These are phyloP conservation scores for Lasioglossum morio DNA, from an alignment of 2,888 invertebrate genomes.

Conservation along the genomic window DNA sequence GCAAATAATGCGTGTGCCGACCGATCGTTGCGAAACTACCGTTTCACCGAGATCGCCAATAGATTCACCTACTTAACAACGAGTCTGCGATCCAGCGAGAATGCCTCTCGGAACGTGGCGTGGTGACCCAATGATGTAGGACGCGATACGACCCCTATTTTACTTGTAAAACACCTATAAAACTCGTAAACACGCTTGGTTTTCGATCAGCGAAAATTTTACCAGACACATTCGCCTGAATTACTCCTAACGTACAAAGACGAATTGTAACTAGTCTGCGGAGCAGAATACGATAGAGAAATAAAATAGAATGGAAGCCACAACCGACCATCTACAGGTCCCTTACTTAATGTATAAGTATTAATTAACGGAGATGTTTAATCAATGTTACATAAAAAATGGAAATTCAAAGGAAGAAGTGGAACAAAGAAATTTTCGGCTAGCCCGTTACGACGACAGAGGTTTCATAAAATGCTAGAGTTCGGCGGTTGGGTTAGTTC, in stretches of 20 bases:
- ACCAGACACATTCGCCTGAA: not conserved
- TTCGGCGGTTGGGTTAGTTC: too few relatives aligned
- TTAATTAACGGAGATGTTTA: too few relatives aligned
- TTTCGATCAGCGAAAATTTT: not conserved
- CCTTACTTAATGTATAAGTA: too few relatives aligned
- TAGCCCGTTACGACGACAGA: too few relatives aligned
- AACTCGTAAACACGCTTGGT: not conserved
- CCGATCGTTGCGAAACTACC: constrained; percentile 51
- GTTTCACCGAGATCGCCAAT: constrained; percentile 33
- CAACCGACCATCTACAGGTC: too few relatives aligned
- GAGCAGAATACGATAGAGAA: not conserved
- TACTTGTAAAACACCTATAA: constrained; percentile 43
- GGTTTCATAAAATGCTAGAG: too few relatives aligned
- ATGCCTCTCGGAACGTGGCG: constrained; percentile 31
- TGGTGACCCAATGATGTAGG: constrained; percentile 45
- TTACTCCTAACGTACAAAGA: not conserved
- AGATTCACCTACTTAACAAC: constrained; percentile 53
- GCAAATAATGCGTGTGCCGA: constrained; percentile 47
- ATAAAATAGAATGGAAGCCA: not conserved
- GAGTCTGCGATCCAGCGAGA: constrained; percentile 25
- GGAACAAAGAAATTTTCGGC: too few relatives aligned
- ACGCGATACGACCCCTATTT: constrained; percentile 46
- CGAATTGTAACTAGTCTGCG: too few relatives aligned
- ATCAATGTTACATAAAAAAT: too few relatives aligned
- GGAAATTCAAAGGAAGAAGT: too few relatives aligned